These are phyloP conservation scores for Drosophila formosana DNA, from an alignment of 2,888 invertebrate genomes.

Conservation along the genomic window DNA sequence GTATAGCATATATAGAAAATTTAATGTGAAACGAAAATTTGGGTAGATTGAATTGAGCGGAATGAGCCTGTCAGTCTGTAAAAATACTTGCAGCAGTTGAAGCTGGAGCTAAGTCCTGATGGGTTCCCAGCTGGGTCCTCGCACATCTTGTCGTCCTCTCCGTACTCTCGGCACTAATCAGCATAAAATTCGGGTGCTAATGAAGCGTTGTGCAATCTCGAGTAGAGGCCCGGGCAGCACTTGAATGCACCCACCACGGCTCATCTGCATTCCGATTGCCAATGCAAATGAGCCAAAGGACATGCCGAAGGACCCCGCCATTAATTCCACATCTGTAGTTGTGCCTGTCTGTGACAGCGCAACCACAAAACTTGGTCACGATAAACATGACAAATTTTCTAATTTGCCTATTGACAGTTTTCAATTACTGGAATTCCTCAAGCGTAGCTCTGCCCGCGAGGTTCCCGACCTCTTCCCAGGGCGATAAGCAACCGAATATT, in stretches of 20 bases:
- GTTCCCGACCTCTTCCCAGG: slow-evolving; percentile 24
- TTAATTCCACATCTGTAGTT: slow-evolving; percentile 33
- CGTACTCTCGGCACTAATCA: slow-evolving; percentile 63
- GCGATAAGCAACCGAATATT: slow-evolving; percentile 29
- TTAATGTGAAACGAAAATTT: slow-evolving; percentile 28
- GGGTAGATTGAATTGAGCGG: slow-evolving; percentile 48
- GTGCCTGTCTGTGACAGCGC: slow-evolving; percentile 31
- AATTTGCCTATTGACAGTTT: slow-evolving; percentile 80
- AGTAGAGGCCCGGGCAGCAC: slow-evolving; percentile 21
- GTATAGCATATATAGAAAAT: slow-evolving; percentile 32
- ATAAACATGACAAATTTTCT: slow-evolving; percentile 75
- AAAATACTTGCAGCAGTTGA: slow-evolving; percentile 44
- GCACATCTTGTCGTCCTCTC: slow-evolving; percentile 20
- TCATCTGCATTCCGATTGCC: slow-evolving; percentile 43
- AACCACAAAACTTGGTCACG: slow-evolving; percentile 50
- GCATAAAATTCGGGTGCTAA: slow-evolving; percentile 75
- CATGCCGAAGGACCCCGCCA: slow-evolving; percentile 23
- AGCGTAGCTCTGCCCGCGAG: slow-evolving; percentile 46
- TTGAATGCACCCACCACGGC: slow-evolving; percentile 56
- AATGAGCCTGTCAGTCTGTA: slow-evolving; percentile 68
- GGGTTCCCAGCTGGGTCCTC: not conserved
- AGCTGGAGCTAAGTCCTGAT: slow-evolving; percentile 14
- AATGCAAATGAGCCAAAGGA: slow-evolving; percentile 73
- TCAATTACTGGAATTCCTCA: slow-evolving; percentile 73
- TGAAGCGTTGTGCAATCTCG: slow-evolving; percentile 71